phyloP scores from a whole-genome alignment of 1,140 invertebrate species.

The Drosophila burlai region DNA sequence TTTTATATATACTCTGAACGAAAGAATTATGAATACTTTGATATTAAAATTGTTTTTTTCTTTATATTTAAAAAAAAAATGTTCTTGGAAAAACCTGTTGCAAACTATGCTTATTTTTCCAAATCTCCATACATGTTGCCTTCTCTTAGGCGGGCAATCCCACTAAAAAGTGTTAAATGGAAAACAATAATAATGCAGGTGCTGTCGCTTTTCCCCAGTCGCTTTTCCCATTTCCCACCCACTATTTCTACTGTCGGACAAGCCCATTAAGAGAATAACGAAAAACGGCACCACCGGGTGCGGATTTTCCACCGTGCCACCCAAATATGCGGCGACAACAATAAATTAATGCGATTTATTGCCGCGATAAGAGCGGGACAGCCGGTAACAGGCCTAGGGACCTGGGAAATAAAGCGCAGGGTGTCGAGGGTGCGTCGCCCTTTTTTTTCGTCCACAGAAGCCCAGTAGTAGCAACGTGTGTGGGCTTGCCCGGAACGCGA shows the following conservation, averaged over 20 bases:
- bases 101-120: neutral
- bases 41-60: neutral
- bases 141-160: slow-evolving; percentile 2
- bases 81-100: neutral
- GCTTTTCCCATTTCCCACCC: neutral
- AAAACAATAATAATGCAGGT: slow-evolving; percentile 75
- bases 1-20: no score
- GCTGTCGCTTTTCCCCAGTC: slow-evolving; percentile 1
- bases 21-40: neutral
- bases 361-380: slow-evolving; percentile 74
- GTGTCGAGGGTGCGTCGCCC: slow-evolving; percentile 46
- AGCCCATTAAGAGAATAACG: slow-evolving; percentile 60
- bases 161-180: slow-evolving; percentile 68
- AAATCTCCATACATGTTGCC: neutral
- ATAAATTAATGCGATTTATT: slow-evolving; percentile 85
- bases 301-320: slow-evolving; percentile 39
- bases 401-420: slow-evolving; percentile 19
- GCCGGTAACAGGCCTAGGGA: slow-evolving; percentile 34
- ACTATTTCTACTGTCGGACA: slow-evolving; percentile 35
- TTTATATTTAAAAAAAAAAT: neutral
- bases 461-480: slow-evolving; percentile 36
- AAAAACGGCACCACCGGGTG: neutral
- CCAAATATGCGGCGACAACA: slow-evolving; percentile 80
- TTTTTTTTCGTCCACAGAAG: neutral
- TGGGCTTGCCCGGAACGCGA: slow-evolving; percentile 65